Percentiles rank a stretch among this genome's conserved stretches.
Conservation (phyloP, 2,113 vertebrate genomes). For the Chaetorhynchus papuensis region DNA sequence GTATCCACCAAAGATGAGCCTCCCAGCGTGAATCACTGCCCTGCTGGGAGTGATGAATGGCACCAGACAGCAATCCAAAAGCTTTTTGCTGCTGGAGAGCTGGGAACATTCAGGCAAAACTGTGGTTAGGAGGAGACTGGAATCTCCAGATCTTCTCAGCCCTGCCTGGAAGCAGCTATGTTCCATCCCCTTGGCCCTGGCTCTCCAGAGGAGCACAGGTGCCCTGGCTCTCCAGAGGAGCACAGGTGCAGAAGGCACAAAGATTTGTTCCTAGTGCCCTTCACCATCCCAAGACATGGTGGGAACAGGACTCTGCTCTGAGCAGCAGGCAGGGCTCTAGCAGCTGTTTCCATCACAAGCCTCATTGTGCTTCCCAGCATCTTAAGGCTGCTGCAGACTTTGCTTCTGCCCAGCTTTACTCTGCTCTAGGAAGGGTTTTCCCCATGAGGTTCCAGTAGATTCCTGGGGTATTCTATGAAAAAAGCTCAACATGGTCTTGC, state of each 20-base stretch:
- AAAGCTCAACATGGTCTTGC: not conserved
- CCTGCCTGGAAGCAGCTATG: not conserved
- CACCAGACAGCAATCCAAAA: slow-evolving; percentile 22
- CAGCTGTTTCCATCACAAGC: not conserved
- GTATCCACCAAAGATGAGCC: not conserved
- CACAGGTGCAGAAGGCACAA: rapidly evolving
- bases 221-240: not conserved
- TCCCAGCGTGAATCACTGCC: not conserved
- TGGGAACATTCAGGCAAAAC: not conserved
- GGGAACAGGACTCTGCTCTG: not conserved
- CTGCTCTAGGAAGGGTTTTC: not conserved
- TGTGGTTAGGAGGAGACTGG: not conserved
- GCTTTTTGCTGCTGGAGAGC: not conserved
- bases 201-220: not conserved
- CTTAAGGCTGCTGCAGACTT: not conserved
- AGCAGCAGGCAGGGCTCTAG: not conserved
- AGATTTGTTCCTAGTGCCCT: not conserved
- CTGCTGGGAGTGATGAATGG: not conserved
- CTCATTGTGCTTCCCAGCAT: not conserved
- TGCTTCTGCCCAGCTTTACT: not conserved
- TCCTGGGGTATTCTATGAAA: not conserved
- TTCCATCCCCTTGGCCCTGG: not conserved
- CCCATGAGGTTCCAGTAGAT: not conserved
- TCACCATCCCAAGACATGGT: rapidly evolving
- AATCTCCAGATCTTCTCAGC: not conserved